Evolutionary conservation across 2,888 invertebrate species (phyloP).

Genomic region (Prostheceraeus crozeri): DNA sequence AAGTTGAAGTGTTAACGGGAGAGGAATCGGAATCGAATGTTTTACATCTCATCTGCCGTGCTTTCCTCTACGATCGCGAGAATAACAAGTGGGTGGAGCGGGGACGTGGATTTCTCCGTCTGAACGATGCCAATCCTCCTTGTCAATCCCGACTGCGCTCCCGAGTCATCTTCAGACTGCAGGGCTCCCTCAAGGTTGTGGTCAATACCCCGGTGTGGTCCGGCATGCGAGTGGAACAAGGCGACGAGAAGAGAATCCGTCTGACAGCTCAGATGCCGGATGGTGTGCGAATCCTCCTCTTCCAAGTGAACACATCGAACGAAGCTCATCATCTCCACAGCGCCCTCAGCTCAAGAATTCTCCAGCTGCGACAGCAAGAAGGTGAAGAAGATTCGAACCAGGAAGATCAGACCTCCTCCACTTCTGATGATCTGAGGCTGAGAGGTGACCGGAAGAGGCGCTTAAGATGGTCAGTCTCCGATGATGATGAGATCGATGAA

Average conservation of each 20-base stretch:
- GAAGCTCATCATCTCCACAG: not conserved
- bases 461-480: too few species aligned
- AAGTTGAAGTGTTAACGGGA: not conserved
- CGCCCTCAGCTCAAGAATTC: too few species aligned
- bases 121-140: not conserved
- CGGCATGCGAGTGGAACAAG: not conserved
- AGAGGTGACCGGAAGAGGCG: too few species aligned
- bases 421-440: too few species aligned
- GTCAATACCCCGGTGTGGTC: not conserved
- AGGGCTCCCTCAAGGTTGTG: conserved; percentile 11
- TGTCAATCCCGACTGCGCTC: not conserved
- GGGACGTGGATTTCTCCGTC: not conserved
- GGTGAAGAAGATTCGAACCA: too few species aligned
- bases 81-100: not conserved
- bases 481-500: too few species aligned
- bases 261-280: not conserved
- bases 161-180: not conserved
- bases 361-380: too few species aligned
- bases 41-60: not conserved
- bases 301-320: not conserved
- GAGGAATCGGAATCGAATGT: conserved; percentile 12
- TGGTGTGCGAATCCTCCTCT: not conserved
- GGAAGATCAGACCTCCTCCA: too few species aligned
- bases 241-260: not conserved
- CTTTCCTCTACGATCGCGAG: not conserved